A percentile compares a stretch with the other conserved stretches of the same genome.
Evolutionary conservation across 2,888 invertebrate genomes (phyloP).

Genomic region (Caenorhabditis virilis): DNA sequence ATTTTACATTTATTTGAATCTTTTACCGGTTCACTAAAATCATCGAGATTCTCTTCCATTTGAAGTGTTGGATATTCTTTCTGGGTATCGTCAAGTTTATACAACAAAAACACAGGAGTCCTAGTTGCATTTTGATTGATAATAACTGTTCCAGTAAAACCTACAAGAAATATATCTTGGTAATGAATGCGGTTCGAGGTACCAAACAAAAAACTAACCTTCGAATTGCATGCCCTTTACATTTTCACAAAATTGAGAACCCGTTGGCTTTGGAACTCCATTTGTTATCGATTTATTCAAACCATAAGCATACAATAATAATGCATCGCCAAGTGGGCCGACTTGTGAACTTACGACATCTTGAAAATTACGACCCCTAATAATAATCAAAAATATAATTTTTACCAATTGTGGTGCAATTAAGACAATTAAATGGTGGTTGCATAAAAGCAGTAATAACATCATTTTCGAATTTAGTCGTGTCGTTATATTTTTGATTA

Average conservation of each 20-base stretch:
- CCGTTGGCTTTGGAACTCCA: conserved; percentile 31
- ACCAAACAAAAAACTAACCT: too few species aligned
- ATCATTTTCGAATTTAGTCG: conserved; percentile 25
- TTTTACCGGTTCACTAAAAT: conserved; percentile 33
- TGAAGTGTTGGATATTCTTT: conserved; percentile 17
- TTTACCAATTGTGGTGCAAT: conserved; percentile 38
- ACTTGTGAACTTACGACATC: conserved; percentile 36
- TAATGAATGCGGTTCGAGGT: too few species aligned
- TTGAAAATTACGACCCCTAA: too few species aligned
- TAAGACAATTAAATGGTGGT: conserved; percentile 41
- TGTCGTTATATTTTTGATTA: conserved; percentile 34
- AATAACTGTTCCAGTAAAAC: conserved; percentile 43
- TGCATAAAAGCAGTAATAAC: conserved; percentile 28
- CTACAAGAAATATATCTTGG: conserved; percentile 9
- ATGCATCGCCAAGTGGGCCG: conserved; percentile 40
- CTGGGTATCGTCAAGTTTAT: conserved; percentile 24
- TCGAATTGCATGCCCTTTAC: conserved; percentile 31
- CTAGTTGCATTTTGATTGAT: conserved; percentile 41
- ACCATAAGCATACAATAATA: conserved; percentile 34
- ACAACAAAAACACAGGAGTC: conserved; percentile 39
- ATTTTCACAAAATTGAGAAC: conserved; percentile 22
- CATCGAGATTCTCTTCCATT: conserved; percentile 35
- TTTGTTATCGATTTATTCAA: conserved; percentile 27
- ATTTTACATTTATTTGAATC: conserved; percentile 15
- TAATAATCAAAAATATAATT: too few species aligned